Percentiles rank a stretch among this genome's conserved stretches.
Evolutionary conservation across 2,888 invertebrate species (phyloP).

Genomic region (Ectropis crepuscularia): DNA sequence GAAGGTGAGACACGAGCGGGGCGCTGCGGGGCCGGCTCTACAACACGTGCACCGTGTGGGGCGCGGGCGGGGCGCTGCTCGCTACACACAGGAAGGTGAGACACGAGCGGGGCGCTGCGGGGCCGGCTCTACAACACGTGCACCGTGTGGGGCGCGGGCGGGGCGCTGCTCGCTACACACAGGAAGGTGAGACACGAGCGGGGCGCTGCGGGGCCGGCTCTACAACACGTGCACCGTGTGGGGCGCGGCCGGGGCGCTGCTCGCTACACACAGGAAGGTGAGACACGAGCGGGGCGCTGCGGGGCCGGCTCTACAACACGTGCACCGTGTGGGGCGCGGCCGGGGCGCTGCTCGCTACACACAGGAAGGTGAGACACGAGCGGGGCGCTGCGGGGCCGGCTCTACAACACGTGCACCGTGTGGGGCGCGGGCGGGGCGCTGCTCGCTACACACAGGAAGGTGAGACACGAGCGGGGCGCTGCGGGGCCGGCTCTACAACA

Average conservation of each 20-base stretch:
- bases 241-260: slow-evolving; percentile 87
- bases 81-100: slow-evolving; percentile 85
- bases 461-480: too few species aligned
- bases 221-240: slow-evolving; percentile 89
- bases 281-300: slow-evolving; percentile 95
- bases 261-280: slow-evolving; percentile 85
- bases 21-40: slow-evolving; percentile 84
- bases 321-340: slow-evolving; percentile 93
- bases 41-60: slow-evolving; percentile 88
- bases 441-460: too few species aligned
- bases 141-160: slow-evolving; percentile 92
- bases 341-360: slow-evolving; percentile 91
- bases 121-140: slow-evolving; percentile 93
- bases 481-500: too few species aligned
- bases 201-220: slow-evolving; percentile 79
- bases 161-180: slow-evolving; percentile 91
- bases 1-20: slow-evolving; percentile 85
- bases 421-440: too few species aligned
- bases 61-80: slow-evolving; percentile 86
- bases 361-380: slow-evolving; percentile 88
- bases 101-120: slow-evolving; percentile 95
- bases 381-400: too few species aligned
- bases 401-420: too few species aligned
- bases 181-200: slow-evolving; percentile 87
- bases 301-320: slow-evolving; percentile 91